Percentiles rank a stretch among this genome's conserved stretches.
These are phyloP conservation scores for Oreochromis aureus DNA, from an alignment of 2,113 vertebrate genomes.

Conservation along the genomic window DNA sequence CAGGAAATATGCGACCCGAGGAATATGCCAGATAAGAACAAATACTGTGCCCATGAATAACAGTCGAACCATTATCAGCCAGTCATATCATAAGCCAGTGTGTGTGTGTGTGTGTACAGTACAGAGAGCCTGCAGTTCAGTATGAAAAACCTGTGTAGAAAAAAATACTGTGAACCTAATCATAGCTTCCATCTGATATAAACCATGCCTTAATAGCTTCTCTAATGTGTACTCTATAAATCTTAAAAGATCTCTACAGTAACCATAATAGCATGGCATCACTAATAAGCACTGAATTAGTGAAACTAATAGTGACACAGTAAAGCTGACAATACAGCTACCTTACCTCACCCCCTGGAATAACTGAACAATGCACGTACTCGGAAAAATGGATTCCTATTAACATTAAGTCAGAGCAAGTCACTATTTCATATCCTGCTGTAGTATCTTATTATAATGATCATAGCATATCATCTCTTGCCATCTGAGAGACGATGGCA, in stretches of 20 bases:
- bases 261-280: neutral
- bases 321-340: neutral
- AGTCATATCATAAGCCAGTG: conserved; percentile 5
- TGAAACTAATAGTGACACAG: conserved; percentile 8
- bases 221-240: neutral
- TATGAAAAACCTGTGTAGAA: neutral
- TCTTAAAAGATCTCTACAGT: neutral
- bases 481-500: neutral
- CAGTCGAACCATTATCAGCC: conserved; percentile 33
- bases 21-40: conserved; percentile 60
- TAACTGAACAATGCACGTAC: neutral
- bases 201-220: neutral
- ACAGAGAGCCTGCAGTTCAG: neutral
- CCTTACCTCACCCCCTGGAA: neutral
- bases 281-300: conserved; percentile 12
- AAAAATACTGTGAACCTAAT: neutral
- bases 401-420: neutral
- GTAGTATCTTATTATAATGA: neutral
- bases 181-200: neutral
- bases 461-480: neutral
- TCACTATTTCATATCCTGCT: neutral
- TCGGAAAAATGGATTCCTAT: neutral
- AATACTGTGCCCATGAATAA: conserved; percentile 57
- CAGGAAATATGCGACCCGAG: conserved; percentile 29
- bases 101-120: neutral